Evolutionary conservation across 2,888 invertebrate genomes (phyloP), one percentile per base, ranked within the genome.

Genomic region (Clostera curtula): DNA sequence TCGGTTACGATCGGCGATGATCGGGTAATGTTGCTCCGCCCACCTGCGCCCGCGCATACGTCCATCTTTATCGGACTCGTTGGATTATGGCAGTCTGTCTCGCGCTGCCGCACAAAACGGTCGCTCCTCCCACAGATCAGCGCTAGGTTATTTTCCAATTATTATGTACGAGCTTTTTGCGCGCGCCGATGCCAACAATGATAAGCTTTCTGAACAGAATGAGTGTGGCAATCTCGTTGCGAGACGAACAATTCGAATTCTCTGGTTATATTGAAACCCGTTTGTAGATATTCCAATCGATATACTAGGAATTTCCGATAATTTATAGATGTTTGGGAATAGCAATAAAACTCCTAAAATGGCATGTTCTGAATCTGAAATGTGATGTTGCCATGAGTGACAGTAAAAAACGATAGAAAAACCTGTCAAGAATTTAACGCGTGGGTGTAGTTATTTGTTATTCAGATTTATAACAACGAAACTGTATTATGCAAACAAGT

Each of bases 131-230:
- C 70, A 74, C 67, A 44, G 43, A 50, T 56, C 51, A 56, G 43
- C 54, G 64, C 65, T 69, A 65, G 68, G 63, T 58, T 66, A 65
- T 74, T 75, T 79, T 80, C 76, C 79, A 76, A 79, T 79, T 74
- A 79, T 76, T 73, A 68, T 67, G 62, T 65, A 52, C 61, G 48
- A 72, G 75, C 74, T 80, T 80, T 82, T 77, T 74, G 73, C 69
- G 49, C 52, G 56, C 61, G 56, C 44, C 54, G 71, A 73, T 72
- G 59, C 57, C 52, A 48, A 40, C 53, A 54, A 51, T 68, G 74
- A 75, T 79, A 76, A 74, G 72, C 73, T 75, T 75, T 74, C 72
- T 72, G 65, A 57, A 58, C 39, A 50, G 25, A 41, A 43, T 38
- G 43, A 49, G 56, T 60, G 60, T 59, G 53, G 51, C 58, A 59